Evolutionary conservation across 1,140 invertebrate species (phyloP).

Genomic region (Ephestia elutella): DNA sequence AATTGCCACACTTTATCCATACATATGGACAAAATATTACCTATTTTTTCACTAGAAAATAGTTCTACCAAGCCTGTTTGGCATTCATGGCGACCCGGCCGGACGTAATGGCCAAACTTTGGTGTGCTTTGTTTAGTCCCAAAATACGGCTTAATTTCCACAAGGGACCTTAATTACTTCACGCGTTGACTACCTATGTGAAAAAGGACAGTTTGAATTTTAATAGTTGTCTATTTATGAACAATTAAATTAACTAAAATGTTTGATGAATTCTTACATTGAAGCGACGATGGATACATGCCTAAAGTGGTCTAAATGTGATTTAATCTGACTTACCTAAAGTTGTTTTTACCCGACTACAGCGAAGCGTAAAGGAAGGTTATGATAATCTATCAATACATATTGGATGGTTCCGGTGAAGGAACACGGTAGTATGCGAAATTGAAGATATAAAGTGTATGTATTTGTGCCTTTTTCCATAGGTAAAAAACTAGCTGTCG

Average conservation of each 20-base stretch:
- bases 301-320: no score
- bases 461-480: no score
- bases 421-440: no score
- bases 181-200: conserved; percentile 20
- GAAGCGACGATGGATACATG: no score
- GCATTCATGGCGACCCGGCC: conserved; percentile 14
- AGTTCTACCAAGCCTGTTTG: neutral
- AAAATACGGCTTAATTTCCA: conserved; percentile 31
- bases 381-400: no score
- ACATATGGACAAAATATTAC: neutral
- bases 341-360: no score
- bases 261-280: neutral
- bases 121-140: conserved; percentile 23
- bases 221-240: neutral
- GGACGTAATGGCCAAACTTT: conserved; percentile 29
- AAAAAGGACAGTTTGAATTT: conserved; percentile 17
- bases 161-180: conserved; percentile 19
- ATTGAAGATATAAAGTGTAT: no score
- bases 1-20: no score
- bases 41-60: neutral
- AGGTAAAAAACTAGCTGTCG: no score
- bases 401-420: no score
- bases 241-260: neutral
- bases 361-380: no score
- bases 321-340: no score